Base-by-base conservation (phyloP, 2,113 vertebrate species). In the Delphinapterus leucas region DNA sequence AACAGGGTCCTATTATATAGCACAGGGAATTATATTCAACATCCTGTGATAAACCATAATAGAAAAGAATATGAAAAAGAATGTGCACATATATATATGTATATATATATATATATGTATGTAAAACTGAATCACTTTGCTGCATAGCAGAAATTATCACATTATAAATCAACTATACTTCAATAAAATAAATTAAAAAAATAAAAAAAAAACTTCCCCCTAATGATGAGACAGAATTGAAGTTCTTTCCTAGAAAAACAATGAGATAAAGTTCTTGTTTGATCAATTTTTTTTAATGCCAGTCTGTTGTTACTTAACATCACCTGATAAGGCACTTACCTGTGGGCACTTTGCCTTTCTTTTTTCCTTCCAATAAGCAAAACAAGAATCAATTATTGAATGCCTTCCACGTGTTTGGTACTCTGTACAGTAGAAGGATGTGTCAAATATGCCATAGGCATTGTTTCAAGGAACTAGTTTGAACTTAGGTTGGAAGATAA, bases 351-450 rank as follows among this genome's bases (percentile, higher is more conserved):
- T 93, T 81, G 10, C 25, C 55, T 94, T 89, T 31, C 33, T 92
- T 85, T 33, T 49, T 8, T 73, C 55, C 15, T 88, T 85, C 61
- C 8, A 77, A 25, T 88, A 92, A 71, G 71, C 41, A 76, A 81
- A 88, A 65, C 55, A 58, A 87, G 95, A 76, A 90, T 95, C n/a
- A 95, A 25, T 92, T 90, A 60, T 58, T 81, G 93, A 95, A 61
- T 91, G 31, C 20, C n/a, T 68, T 95, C 76, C 65, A 38, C 55
- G 17, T 74, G 26, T 18, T 74, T 82, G 38, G 9, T 38, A 68
- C 14, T 89, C 11, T 76, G 26, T 74, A 38, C 36, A 65, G 33
- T 36, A 28, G n/a, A 84, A 83, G 4, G 12, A 9, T 26, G 20
- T 93, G 70, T 31, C 74, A 96, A 60, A 80, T 83, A 68, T 28